Evolutionary conservation across 1,140 invertebrate genomes (phyloP).

Genomic region (Phortica variegata): DNA sequence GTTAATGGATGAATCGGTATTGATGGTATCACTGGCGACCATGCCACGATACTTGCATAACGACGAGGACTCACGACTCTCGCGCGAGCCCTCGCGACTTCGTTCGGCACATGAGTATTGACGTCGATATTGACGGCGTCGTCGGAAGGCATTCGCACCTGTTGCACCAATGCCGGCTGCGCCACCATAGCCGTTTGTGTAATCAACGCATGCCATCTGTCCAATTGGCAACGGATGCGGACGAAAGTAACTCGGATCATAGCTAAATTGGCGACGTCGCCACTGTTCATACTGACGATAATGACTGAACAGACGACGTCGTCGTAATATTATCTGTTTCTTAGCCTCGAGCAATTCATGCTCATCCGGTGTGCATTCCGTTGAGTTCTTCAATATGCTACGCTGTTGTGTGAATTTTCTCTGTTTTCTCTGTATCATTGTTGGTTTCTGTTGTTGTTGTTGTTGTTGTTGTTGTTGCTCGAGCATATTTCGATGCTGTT

Average conservation of each 20-base stretch:
- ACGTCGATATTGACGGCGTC: slow-evolving; percentile 46
- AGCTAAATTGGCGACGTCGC: slow-evolving; percentile 53
- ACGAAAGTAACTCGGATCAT: slow-evolving; percentile 55
- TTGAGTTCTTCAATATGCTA: slow-evolving; percentile 50
- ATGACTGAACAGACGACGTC: slow-evolving; percentile 49
- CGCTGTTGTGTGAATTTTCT: slow-evolving; percentile 46
- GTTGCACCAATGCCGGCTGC: slow-evolving; percentile 22
- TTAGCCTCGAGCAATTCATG: slow-evolving; percentile 51
- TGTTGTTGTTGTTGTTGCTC: slow-evolving; percentile 22
- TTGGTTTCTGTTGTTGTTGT: slow-evolving; percentile 25
- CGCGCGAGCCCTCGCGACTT: slow-evolving; percentile 49
- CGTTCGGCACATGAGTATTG: slow-evolving; percentile 52
- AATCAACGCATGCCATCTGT: slow-evolving; percentile 43
- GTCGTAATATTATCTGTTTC: slow-evolving; percentile 49
- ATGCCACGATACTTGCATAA: slow-evolving; percentile 42
- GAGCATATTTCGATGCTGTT: slow-evolving; percentile 8
- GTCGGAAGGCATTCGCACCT: slow-evolving; percentile 32
- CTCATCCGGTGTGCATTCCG: slow-evolving; percentile 46
- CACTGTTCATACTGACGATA: slow-evolving; percentile 55
- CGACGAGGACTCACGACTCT: slow-evolving; percentile 46
- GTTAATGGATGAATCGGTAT: slow-evolving; percentile 45
- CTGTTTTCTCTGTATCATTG: slow-evolving; percentile 23
- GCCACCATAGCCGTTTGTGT: slow-evolving; percentile 24
- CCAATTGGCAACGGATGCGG: slow-evolving; percentile 43
- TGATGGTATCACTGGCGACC: slow-evolving; percentile 48